These are phyloP conservation scores for Meloe dianella DNA, from an alignment of 2,888 invertebrate species.

Conservation along the genomic window DNA sequence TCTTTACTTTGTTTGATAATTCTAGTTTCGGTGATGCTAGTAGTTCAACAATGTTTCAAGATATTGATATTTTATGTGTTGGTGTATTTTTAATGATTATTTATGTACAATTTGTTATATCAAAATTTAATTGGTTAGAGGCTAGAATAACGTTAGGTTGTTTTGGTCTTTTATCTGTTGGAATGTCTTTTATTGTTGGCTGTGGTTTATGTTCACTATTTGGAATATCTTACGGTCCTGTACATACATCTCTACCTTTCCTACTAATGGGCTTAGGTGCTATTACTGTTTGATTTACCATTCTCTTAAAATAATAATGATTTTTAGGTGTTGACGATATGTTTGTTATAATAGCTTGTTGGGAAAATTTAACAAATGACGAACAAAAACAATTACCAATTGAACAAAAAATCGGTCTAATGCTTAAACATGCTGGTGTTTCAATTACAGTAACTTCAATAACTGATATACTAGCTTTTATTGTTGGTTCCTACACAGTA, in stretches of 20 bases:
- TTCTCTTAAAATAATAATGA: neutral
- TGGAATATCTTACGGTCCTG: conserved; percentile 78
- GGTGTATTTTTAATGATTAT: conserved; percentile 76
- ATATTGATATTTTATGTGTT: conserved; percentile 70
- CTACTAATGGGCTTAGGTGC: conserved; percentile 75
- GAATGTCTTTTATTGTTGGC: conserved; percentile 74
- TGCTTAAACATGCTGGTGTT: conserved; percentile 80
- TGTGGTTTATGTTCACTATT: conserved; percentile 75
- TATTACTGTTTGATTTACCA: neutral
- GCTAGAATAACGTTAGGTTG: conserved; percentile 72
- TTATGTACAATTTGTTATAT: conserved; percentile 75
- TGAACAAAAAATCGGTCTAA: conserved; percentile 70
- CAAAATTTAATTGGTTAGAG: conserved; percentile 77
- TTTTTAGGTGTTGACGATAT: conserved; percentile 76
- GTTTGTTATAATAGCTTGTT: conserved; percentile 83
- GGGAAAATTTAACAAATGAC: conserved; percentile 68
- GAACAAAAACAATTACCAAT: conserved; percentile 63
- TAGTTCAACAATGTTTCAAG: conserved; percentile 73
- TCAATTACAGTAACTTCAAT: conserved; percentile 84
- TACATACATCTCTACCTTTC: conserved; percentile 83
- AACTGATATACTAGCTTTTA: conserved; percentile 80
- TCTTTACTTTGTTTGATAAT: conserved; percentile 14
- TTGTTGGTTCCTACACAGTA: conserved; percentile 79
- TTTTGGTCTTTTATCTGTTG: conserved; percentile 74
- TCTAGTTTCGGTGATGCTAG: conserved; percentile 78